These are phyloP conservation scores for Drosophila buzzatii DNA, from an alignment of 2,888 invertebrate genomes.

Conservation along the genomic window DNA sequence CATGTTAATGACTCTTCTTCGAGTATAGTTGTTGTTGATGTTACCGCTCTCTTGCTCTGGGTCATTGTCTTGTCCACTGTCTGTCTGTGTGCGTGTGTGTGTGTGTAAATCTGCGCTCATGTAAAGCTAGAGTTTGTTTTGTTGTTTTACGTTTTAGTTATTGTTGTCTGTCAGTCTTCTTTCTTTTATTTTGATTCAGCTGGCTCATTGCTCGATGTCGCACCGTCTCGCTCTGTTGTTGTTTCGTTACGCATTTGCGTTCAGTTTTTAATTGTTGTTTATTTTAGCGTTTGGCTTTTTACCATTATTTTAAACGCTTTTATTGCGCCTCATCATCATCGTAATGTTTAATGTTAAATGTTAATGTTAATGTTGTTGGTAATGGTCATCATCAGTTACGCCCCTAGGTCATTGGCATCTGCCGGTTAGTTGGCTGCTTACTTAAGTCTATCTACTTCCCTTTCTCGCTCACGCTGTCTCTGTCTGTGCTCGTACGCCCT, in stretches of 20 bases:
- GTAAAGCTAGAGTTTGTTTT: constrained; percentile 20
- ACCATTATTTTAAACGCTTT: constrained; percentile 67
- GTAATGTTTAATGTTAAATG: constrained; percentile 29
- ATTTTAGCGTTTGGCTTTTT: constrained; percentile 53
- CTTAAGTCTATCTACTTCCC: constrained; percentile 9
- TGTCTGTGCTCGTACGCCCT: constrained; percentile 28
- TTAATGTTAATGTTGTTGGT: constrained; percentile 29
- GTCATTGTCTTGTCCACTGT: constrained; percentile 61
- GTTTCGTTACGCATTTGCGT: constrained; percentile 72
- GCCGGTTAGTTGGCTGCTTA: constrained; percentile 25
- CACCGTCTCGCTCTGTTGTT: constrained; percentile 8
- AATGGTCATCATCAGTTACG: constrained; percentile 63
- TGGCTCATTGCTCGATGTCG: constrained; percentile 15
- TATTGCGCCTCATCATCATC: constrained; percentile 52
- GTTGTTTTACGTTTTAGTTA: constrained; percentile 13
- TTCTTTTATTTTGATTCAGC: constrained; percentile 21
- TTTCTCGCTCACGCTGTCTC: constrained; percentile 17
- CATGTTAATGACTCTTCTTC: constrained; percentile 62
- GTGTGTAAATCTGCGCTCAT: constrained; percentile 14
- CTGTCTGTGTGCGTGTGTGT: constrained; percentile 16
- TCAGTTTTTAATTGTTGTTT: constrained; percentile 74
- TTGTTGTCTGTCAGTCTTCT: constrained; percentile 25
- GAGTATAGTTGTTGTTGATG: constrained; percentile 11
- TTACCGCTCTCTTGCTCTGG: constrained; percentile 44
- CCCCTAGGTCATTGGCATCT: constrained; percentile 67